Conservation (phyloP, 2,888 invertebrate species). For the Drosophila pegasa region DNA sequence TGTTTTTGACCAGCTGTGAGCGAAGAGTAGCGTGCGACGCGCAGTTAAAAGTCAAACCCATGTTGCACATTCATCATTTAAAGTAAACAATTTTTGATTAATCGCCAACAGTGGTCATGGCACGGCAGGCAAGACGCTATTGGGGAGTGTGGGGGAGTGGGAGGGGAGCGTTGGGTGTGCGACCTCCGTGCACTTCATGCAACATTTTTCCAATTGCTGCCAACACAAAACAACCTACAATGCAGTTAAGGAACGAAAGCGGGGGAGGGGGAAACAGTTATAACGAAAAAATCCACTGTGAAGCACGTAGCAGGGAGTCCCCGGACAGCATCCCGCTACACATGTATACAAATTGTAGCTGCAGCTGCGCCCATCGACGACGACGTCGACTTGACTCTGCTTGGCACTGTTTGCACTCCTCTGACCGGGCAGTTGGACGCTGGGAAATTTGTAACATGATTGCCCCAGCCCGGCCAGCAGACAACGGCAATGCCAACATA, state of each 20-base stretch:
- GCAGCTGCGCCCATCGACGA: constrained; percentile 58
- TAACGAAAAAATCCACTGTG: constrained; percentile 37
- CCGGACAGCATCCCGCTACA: constrained; percentile 56
- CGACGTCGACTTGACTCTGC: constrained; percentile 28
- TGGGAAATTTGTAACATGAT: constrained; percentile 76
- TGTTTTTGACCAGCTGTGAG: constrained; percentile 8
- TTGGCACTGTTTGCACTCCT: constrained; percentile 46
- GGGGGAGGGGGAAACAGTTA: constrained; percentile 1
- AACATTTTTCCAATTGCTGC: constrained; percentile 77
- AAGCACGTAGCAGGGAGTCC: constrained; percentile 65
- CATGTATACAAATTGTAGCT: constrained; percentile 76
- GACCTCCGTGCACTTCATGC: constrained; percentile 59
- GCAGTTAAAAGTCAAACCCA: constrained; percentile 70
- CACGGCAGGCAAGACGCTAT: constrained; percentile 14
- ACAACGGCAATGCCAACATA: constrained; percentile 39
- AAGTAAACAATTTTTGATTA: constrained; percentile 81
- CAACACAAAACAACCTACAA: constrained; percentile 35
- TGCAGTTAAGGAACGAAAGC: constrained; percentile 17
- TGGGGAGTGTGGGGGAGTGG: neutral
- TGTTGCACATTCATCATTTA: constrained; percentile 81
- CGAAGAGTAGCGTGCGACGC: constrained; percentile 45
- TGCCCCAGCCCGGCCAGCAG: constrained; percentile 67
- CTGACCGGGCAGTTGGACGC: constrained; percentile 24
- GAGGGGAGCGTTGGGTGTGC: neutral
- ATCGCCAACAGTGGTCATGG: constrained; percentile 61